These are phyloP conservation scores for Chionodraco myersi DNA, from an alignment of 2,113 vertebrate species.

Conservation along the genomic window DNA sequence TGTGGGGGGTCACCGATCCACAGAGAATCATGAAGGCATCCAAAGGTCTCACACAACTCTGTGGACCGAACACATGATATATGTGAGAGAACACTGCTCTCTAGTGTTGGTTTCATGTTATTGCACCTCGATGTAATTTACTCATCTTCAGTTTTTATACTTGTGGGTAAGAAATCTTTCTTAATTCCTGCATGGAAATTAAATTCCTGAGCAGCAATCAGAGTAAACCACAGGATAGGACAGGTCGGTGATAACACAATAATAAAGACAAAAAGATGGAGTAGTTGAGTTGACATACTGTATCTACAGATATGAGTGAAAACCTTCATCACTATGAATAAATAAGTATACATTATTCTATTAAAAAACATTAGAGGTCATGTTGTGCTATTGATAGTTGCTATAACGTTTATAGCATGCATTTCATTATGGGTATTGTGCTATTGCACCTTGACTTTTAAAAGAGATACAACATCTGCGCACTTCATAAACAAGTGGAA, in stretches of 20 bases:
- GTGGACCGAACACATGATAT: rapidly evolving
- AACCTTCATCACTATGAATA: too few relatives aligned
- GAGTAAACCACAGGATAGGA: too few relatives aligned
- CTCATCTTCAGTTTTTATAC: neutral
- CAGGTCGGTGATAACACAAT: too few relatives aligned
- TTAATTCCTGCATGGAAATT: too few relatives aligned
- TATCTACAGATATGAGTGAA: too few relatives aligned
- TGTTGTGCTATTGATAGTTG: neutral
- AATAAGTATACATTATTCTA: too few relatives aligned
- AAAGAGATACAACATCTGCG: neutral
- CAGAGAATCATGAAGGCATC: neutral
- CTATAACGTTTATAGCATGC: too few relatives aligned
- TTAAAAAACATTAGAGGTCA: too few relatives aligned
- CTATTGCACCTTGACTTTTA: neutral
- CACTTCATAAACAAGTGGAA: neutral
- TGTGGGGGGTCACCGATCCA: neutral
- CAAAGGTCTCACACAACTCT: neutral
- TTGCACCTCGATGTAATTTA: neutral
- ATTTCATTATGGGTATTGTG: conserved; percentile 1
- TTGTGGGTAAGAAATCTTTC: too few relatives aligned
- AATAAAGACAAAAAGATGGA: too few relatives aligned
- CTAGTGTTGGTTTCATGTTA: conserved; percentile 29
- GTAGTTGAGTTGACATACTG: too few relatives aligned
- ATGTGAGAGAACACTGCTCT: conserved; percentile 20
- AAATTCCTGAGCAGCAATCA: neutral